Percentiles rank a stretch among this genome's conserved stretches.
Evolutionary conservation across 2,888 invertebrate species (phyloP).

Genomic region (Dasypogon diadema): DNA sequence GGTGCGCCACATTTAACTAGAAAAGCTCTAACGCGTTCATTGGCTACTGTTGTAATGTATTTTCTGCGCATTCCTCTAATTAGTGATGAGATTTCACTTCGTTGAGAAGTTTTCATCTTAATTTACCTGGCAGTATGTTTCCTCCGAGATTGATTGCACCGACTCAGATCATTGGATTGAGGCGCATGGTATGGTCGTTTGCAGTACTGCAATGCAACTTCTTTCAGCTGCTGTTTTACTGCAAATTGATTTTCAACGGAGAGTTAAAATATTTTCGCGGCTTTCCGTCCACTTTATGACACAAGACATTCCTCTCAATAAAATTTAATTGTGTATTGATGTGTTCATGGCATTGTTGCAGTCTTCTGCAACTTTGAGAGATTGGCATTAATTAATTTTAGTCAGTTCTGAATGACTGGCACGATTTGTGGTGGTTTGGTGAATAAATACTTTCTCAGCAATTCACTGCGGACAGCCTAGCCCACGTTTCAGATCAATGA

Average conservation of each 20-base stretch:
- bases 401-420: neutral
- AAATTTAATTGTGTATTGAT: neutral
- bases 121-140: neutral
- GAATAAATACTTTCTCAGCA: no score
- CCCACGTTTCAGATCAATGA: no score
- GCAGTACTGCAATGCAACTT: neutral
- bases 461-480: no score
- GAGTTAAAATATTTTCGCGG: conserved; percentile 14
- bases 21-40: neutral
- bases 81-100: neutral
- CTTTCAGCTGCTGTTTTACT: neutral
- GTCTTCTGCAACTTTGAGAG: neutral
- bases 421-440: no score
- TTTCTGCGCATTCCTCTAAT: neutral
- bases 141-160: conserved; percentile 7
- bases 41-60: neutral
- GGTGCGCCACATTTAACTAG: neutral
- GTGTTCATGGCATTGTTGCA: neutral
- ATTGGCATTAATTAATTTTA: neutral
- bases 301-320: neutral
- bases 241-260: conserved; percentile 16
- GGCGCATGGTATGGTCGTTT: neutral
- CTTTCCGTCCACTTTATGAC: neutral
- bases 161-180: neutral
- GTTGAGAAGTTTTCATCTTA: conserved; percentile 20